Evolutionary conservation across 1,140 invertebrate species (phyloP), one percentile per base, ranked within the genome.

Genomic region (Apocrypta bakeri): DNA sequence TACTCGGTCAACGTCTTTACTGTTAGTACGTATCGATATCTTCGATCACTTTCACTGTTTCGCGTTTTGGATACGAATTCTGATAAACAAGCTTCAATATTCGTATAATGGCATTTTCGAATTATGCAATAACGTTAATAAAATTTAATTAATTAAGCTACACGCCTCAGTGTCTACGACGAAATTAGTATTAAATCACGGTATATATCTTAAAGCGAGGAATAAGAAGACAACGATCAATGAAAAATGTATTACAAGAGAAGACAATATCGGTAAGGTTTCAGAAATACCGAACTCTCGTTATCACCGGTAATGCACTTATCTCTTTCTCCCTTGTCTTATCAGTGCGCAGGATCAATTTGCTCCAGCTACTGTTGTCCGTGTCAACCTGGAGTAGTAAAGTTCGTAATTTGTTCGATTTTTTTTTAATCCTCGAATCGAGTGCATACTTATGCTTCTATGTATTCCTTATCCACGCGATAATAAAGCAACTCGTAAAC

Each of bases 361-460:
- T 75, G 33, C 72, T 73, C 24, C 42, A 14, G 80, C 81, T 82
- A 82, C 64, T 63, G 64, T 76, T 82, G 64, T 82, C 66, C 74
- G 25, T 76, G 79, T 81, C 79, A 68, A 81, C 73, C 31, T 37
- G 61, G n/a, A 77, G 77, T 63, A 24, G 33, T 71, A 82, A 82
- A 63, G 74, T 82, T 24, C 69, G 40, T 77, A 77, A 76, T 82
- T 82, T 82, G 29, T 73, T 76, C 42, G 25, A 2, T 11, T 61
- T 63, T 61, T 37, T 75, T 74, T 75, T 25, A 0, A 29, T 31
- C 11, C 29, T 25, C 29, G 1, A 33, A 27, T 24, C 31, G 27
- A 81, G 79, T 82, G 74, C 73, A 82, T 82, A 40, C 42, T 37
- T 77, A 42, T 76, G 81, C 74, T 77, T 68, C 72, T 24, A 56